Base-by-base conservation (phyloP, 1,140 invertebrate genomes). In the Drosophila subobscura region DNA sequence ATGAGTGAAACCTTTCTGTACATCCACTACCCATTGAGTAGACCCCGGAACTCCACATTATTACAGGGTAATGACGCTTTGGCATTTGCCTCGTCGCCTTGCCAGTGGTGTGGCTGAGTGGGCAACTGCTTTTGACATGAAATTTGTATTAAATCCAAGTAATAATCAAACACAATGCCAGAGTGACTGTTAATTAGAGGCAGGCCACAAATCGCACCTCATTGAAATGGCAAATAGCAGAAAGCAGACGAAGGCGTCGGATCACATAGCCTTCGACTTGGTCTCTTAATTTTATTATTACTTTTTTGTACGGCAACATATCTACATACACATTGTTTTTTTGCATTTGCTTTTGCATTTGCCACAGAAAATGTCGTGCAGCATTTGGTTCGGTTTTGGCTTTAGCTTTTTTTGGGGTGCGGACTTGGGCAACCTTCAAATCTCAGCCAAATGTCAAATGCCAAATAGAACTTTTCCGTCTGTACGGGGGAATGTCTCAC, bases 391-490 rank as follows among this genome's bases (percentile, higher is more conserved):
- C 20, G 23, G 23, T 41, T n/a, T n/a, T n/a, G 5, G 16, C 5
- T 27, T 10, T 47, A 14, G 22, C 7, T 20, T 20, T 20, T 52
- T 54, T 66, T 67, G 45, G 68, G 81, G 78, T 74, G 83, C 73
- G 83, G 83, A 88, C 56, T 65, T 63, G 58, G 50, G 74, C 74
- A 85, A 85, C 81, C 83, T 85, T 85, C 81, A 85, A 81, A 79
- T 57, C 29, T 22, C 57, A 10, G 20, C 8, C 27, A 84, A 83
- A 83, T 83, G 79, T 81, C 74, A 85, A 75, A 88, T 65, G 83
- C 54, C 53, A 68, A 64, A 67, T 27, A 81, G 78, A 85, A 81
- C 81, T 85, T 81, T 88, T 81, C 78, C 46, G 55, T 37, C 51
- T 71, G 47, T 20, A n/a, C n/a, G 41, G 42, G 14, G 20, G 20